Conservation (phyloP, 2,113 vertebrate species). For the Calidris pugnax region DNA sequence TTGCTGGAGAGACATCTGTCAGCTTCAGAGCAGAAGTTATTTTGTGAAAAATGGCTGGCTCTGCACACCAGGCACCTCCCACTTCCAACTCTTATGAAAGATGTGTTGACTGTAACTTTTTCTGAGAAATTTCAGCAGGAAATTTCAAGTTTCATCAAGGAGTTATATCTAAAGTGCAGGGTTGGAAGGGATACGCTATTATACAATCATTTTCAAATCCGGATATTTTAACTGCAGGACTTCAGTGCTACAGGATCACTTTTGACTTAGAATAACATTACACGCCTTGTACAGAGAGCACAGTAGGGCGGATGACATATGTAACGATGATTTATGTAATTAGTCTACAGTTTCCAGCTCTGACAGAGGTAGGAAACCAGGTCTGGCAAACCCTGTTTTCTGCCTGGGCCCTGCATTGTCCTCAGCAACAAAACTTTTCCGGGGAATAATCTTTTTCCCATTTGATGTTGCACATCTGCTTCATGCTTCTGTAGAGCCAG, state of each 20-base stretch:
- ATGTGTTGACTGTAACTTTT: not conserved
- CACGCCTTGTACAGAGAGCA: not conserved
- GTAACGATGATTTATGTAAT: not conserved
- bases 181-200: not conserved
- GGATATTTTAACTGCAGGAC: not conserved
- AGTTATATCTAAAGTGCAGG: not conserved
- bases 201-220: not conserved
- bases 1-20: not conserved
- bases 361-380: not conserved
- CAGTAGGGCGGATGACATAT: not conserved
- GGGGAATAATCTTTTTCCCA: not conserved
- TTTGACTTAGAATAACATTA: not conserved
- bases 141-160: not conserved
- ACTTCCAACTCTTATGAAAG: not conserved
- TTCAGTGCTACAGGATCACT: not conserved
- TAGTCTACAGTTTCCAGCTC: not conserved
- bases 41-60: not conserved
- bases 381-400: not conserved
- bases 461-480: not conserved
- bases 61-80: not conserved
- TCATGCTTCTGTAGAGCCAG: not conserved
- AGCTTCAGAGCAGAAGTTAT: not conserved
- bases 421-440: not conserved
- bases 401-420: not conserved
- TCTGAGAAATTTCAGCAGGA: not conserved